These are phyloP conservation scores for Diplolepis rosae DNA, from an alignment of 2,888 invertebrate species.

Conservation along the genomic window DNA sequence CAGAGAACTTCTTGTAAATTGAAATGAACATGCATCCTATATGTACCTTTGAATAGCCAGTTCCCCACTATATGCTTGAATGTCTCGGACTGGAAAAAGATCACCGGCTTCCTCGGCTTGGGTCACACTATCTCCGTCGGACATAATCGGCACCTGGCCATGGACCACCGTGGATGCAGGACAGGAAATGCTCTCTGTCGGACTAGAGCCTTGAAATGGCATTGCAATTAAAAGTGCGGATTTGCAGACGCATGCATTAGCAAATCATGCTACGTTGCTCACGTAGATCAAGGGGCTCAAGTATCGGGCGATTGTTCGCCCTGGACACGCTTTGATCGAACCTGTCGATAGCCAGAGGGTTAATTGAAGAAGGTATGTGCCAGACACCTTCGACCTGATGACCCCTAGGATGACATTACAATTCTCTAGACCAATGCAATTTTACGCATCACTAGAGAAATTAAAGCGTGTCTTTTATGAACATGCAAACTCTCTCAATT, in stretches of 20 bases:
- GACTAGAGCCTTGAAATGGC: constrained; percentile 42
- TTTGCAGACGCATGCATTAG: constrained; percentile 39
- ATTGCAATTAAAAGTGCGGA: constrained; percentile 36
- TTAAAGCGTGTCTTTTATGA: neutral
- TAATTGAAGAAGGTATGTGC: constrained; percentile 63
- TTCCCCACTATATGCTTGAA: neutral
- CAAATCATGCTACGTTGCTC: constrained; percentile 61
- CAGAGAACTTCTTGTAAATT: constrained; percentile 11
- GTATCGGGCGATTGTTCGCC: constrained; percentile 56
- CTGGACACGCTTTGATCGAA: constrained; percentile 49
- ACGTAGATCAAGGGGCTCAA: constrained; percentile 29
- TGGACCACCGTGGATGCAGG: constrained; percentile 43
- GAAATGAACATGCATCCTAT: constrained; percentile 6
- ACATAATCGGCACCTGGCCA: constrained; percentile 28
- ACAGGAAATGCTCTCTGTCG: constrained; percentile 36
- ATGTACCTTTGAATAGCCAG: neutral
- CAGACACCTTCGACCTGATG: constrained; percentile 61
- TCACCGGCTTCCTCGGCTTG: constrained; percentile 13
- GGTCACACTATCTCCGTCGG: constrained; percentile 2
- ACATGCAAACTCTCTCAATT: constrained; percentile 14
- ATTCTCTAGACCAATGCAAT: constrained; percentile 35
- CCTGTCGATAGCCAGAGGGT: constrained; percentile 61
- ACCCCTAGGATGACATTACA: constrained; percentile 61
- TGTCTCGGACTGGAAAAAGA: constrained; percentile 24
- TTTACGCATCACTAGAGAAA: constrained; percentile 33